Evolutionary conservation across 2,797 vertebrate genomes (phyloP).

Genomic region (Pantherophis vulpinus): DNA sequence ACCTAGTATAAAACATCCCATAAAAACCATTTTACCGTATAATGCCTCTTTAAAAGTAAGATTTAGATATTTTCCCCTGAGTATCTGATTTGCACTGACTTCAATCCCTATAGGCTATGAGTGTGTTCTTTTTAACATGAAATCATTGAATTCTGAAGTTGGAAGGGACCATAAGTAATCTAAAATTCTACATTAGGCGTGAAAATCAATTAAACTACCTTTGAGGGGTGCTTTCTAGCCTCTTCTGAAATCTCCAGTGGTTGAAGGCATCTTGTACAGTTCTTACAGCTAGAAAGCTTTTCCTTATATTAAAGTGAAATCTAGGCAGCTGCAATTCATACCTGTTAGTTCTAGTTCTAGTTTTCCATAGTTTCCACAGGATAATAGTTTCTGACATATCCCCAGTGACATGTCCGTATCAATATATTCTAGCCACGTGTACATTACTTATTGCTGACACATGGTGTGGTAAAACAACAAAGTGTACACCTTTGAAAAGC

Average conservation of each 20-base stretch:
- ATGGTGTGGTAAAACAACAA: slow-evolving; percentile 8
- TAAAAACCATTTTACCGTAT: neutral
- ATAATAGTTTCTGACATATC: neutral
- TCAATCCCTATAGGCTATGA: neutral
- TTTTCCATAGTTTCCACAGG: neutral
- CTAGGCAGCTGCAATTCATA: neutral
- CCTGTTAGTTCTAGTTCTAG: neutral
- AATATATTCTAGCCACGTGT: neutral
- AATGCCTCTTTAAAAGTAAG: slow-evolving; percentile 50
- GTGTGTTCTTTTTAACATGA: neutral
- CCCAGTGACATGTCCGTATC: neutral
- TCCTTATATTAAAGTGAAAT: neutral
- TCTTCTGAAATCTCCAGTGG: neutral
- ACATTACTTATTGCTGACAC: neutral
- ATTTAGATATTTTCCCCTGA: slow-evolving; percentile 40
- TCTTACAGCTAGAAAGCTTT: neutral
- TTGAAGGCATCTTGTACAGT: neutral
- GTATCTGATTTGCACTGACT: slow-evolving; percentile 31
- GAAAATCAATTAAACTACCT: neutral
- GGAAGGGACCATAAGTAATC: neutral
- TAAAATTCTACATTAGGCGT: neutral
- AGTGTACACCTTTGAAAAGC: neutral
- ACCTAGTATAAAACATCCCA: neutral
- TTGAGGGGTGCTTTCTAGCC: neutral
- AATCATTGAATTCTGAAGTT: neutral